phyloP scores from a whole-genome alignment of 2,113 vertebrate species.

The Rhombomys opimus region DNA sequence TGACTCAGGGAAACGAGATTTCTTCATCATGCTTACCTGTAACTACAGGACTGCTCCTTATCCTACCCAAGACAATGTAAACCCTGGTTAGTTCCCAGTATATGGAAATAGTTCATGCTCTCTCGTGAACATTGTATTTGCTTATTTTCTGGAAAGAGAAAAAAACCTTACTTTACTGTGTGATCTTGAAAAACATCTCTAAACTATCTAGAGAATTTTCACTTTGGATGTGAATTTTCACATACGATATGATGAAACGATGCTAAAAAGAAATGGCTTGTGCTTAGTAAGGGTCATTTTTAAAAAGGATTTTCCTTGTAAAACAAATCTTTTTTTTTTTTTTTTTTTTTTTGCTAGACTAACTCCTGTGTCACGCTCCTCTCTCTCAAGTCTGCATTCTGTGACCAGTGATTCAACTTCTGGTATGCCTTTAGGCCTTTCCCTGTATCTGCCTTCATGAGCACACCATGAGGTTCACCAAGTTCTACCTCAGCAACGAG shows the following conservation, averaged over 20 bases:
- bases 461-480: neutral
- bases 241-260: neutral
- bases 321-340: neutral
- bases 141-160: slow-evolving; percentile 40
- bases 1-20: slow-evolving; percentile 35
- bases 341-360: neutral
- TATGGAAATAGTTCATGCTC: neutral
- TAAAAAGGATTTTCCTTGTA: slow-evolving; percentile 33
- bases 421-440: neutral
- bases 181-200: neutral
- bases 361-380: neutral
- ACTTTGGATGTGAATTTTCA: slow-evolving; percentile 13
- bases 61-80: neutral
- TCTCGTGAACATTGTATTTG: neutral
- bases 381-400: neutral
- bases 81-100: neutral
- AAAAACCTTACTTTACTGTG: neutral
- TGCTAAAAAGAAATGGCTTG: slow-evolving; percentile 5
- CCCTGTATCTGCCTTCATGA: neutral
- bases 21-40: neutral
- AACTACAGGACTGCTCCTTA: neutral
- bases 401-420: neutral
- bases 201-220: neutral
- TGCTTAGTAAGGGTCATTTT: neutral
- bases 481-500: neutral